Conservation (phyloP, 2,113 vertebrate genomes). For the Fukomys damarensis region DNA sequence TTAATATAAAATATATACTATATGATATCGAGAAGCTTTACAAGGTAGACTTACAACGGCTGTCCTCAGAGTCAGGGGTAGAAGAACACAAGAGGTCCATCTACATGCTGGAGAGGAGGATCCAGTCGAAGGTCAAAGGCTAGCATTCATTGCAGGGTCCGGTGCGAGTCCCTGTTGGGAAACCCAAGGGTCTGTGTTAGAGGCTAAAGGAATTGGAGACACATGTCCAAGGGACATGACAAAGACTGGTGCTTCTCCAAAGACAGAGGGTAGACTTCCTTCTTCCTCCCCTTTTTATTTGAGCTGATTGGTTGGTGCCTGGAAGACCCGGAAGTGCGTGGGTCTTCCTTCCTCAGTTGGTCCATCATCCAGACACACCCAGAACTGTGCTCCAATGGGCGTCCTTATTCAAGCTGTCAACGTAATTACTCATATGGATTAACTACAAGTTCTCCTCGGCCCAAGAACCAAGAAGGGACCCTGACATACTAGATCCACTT, state of each 20-base stretch:
- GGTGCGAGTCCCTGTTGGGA: not conserved
- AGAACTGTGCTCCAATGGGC: not conserved
- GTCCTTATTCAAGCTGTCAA: not conserved
- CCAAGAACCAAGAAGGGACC: not conserved
- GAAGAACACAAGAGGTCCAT: not conserved
- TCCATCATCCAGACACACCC: not conserved
- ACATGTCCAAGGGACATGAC: not conserved
- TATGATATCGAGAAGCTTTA: not conserved
- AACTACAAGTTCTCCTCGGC: not conserved
- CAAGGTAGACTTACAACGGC: not conserved
- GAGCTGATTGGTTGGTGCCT: not conserved
- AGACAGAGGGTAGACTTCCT: not conserved
- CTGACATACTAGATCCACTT: not conserved
- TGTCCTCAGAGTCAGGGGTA: not conserved
- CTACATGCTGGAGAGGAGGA: not conserved
- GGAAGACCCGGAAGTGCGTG: not conserved
- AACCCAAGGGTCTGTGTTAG: not conserved
- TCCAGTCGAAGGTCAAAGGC: not conserved
- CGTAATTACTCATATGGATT: not conserved
- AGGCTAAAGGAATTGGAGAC: not conserved
- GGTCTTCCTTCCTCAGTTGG: not conserved
- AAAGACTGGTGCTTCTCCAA: not conserved
- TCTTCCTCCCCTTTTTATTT: not conserved
- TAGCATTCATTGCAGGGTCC: not conserved
- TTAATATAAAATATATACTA: not conserved